Conservation (phyloP, 1,140 invertebrate species). For the Zaprionus ornatus region DNA sequence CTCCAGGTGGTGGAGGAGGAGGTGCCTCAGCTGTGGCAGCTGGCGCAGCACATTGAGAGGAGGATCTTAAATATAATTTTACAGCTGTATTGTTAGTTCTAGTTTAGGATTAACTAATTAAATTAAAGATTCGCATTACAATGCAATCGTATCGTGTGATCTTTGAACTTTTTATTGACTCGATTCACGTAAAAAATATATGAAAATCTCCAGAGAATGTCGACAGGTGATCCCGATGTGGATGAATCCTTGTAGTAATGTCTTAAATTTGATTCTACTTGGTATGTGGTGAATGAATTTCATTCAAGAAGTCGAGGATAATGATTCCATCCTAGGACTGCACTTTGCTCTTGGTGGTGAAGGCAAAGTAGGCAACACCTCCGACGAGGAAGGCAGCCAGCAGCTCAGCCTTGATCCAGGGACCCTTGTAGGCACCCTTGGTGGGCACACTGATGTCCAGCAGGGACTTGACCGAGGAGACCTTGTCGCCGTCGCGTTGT, state of each 20-base stretch:
- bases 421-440: slow-evolving; percentile 94
- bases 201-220: slow-evolving; percentile 28
- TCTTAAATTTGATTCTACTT: slow-evolving; percentile 59
- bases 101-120: slow-evolving; percentile 13
- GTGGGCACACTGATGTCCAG: slow-evolving; percentile 91
- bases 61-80: slow-evolving; percentile 7
- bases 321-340: slow-evolving; percentile 56
- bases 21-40: background rate
- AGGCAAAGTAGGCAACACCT: slow-evolving; percentile 93
- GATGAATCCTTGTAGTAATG: slow-evolving; percentile 17
- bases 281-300: slow-evolving; percentile 80
- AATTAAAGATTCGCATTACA: slow-evolving; percentile 15
- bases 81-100: slow-evolving; percentile 28
- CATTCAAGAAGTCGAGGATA: slow-evolving; percentile 61
- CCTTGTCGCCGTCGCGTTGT: slow-evolving; percentile 88
- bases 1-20: background rate
- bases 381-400: slow-evolving; percentile 91
- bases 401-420: slow-evolving; percentile 96
- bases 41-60: slow-evolving; percentile 29
- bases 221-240: background rate
- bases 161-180: slow-evolving; percentile 33
- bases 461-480: slow-evolving; percentile 88
- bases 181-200: slow-evolving; percentile 28
- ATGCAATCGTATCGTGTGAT: slow-evolving; percentile 11
- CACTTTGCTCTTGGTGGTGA: slow-evolving; percentile 92